Evolutionary conservation across 2,113 vertebrate genomes (phyloP), one percentile per base, ranked within the genome.

Genomic region (Trematocara marginatum): DNA sequence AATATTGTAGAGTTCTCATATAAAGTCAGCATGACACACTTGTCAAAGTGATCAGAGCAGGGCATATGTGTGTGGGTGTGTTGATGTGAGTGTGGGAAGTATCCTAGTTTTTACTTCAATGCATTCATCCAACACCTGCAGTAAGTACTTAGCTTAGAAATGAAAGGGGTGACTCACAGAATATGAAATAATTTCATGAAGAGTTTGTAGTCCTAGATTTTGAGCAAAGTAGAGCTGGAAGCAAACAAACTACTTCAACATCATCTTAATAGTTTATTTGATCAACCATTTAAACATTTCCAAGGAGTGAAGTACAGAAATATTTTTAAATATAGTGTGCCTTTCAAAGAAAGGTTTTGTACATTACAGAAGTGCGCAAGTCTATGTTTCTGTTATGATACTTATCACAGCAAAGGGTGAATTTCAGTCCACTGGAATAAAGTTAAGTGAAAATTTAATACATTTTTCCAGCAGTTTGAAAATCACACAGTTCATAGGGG

Each of bases 51-150:
- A 91, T 94, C 93, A 89, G 90, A 92, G 90, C 91, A 85, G 90
- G 84, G 93, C 90, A 91, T 94, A 91, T 94, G 93, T 79, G 90
- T 83, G 90, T 92, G 91, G 91, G 91, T 87, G 92, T 91, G 54
- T 85, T 88, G 88, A 89, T 90, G 89, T 92, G 87, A 86, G 61
- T 51, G 52, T 52, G 61, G 89, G 86, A 93, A 93, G 91, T 88
- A 86, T 88, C 56, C 87, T 82, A 83, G 71, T 86, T 93, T 94
- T 90, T 90, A 92, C 88, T 91, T 91, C 66, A 86, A 40, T 88
- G 83, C 80, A 91, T 94, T 93, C 86, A 92, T 86, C 79, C 87
- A 87, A 90, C 93, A 94, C 91, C 93, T 95, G 92, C 92, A 89
- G 80, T 74, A 92, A 91, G 84, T 92, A 86, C 88, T 94, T 78